Evolutionary conservation across 2,888 invertebrate genomes (phyloP), one percentile per base, ranked within the genome.

Genomic region (Osmoderma eremita): DNA sequence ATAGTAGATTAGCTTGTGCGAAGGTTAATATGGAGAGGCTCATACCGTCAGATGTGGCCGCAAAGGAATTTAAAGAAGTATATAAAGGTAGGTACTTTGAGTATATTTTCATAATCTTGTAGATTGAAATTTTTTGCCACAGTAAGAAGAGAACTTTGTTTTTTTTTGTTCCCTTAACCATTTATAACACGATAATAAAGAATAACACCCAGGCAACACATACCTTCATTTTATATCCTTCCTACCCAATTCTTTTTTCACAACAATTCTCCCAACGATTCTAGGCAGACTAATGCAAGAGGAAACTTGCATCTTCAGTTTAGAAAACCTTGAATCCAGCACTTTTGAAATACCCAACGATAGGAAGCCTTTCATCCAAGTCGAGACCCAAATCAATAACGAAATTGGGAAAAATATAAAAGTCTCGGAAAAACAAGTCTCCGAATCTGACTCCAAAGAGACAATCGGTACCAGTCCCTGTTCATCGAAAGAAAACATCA

Each of bases 1-100:
- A 69, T 4, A 78, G 78, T 41, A 73, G 75, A 50, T 70, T 82
- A 13, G 82, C 81, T 2, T 70, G 70, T 0, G 76, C 80, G 0
- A 71, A 74, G n/a, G 71, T 81, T 0, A 71, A 75, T 30, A 65
- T 79, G 12, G 67, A 75, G 6, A 65, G 73, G 3, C 70, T 77
- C 3, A 70, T 75, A 4, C 67, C 69, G 6, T 48, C 58, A 1
- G 39, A 68, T 2, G 42, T 62, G 0, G 69, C 68, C 50, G 15
- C 13, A 3, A 24, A 41, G 2, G 69, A 72, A 20, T 70, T 70
- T 36, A 41, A 64, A 49, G 50, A 15, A 20, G 53, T 39, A 24
- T 51, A 51, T 45, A 56, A 67, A 50, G 67, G 67, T 58, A 41
- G 10, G 30, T n/a, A n/a, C n/a, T n/a, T n/a, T n/a, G n/a, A n/a